Evolutionary conservation across 2,888 invertebrate species (phyloP).

Genomic region (Drosophila bunnanda): DNA sequence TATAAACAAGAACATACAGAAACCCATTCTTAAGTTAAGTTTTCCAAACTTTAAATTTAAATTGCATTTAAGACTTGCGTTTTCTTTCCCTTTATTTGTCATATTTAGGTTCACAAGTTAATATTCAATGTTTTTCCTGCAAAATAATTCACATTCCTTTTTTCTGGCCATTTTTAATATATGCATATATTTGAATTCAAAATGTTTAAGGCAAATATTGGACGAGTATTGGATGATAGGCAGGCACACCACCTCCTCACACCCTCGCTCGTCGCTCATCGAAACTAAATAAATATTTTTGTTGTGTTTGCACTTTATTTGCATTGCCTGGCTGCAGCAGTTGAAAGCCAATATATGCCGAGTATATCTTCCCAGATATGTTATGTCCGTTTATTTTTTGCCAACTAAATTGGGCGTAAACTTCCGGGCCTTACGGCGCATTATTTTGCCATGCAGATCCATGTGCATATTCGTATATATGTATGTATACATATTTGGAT

Average conservation of each 20-base stretch:
- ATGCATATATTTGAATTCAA: constrained; percentile 21
- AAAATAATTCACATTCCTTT: not conserved
- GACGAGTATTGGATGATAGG: constrained; percentile 20
- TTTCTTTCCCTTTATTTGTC: not conserved
- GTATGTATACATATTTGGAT: not conserved
- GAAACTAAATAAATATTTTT: constrained; percentile 46
- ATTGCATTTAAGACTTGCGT: not conserved
- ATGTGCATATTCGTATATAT: not conserved
- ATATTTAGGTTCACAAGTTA: not conserved
- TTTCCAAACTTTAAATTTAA: not conserved
- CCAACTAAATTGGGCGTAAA: constrained; percentile 65
- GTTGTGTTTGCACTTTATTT: constrained; percentile 17
- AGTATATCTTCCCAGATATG: constrained; percentile 25
- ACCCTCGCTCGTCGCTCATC: not conserved
- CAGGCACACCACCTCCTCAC: not conserved
- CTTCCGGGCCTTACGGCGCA: constrained; percentile 51
- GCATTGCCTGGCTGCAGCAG: constrained; percentile 17
- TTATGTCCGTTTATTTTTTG: constrained; percentile 11
- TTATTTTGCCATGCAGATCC: constrained; percentile 51
- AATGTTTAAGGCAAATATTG: constrained; percentile 30
- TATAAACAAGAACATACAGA: too few species aligned
- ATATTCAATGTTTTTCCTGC: constrained; percentile 1
- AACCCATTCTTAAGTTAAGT: too few species aligned
- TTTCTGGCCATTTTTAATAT: not conserved
- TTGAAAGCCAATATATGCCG: constrained; percentile 29